These are phyloP conservation scores for Pseudochirops cupreus DNA, from an alignment of 2,797 vertebrate species.

Conservation along the genomic window DNA sequence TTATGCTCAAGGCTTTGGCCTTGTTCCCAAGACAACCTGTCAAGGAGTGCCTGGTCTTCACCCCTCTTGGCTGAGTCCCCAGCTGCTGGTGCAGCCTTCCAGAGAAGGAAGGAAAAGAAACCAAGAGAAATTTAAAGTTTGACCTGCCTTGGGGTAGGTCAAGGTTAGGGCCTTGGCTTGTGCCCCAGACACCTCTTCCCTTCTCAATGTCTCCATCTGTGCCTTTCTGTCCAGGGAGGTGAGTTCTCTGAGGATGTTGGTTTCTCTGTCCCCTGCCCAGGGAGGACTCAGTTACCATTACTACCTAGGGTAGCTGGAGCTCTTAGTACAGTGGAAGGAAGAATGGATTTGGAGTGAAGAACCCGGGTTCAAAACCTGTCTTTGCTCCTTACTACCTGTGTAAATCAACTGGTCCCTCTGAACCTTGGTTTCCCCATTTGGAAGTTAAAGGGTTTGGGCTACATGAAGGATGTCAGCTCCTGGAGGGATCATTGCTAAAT, in stretches of 20 bases:
- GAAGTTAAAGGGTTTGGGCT: background rate
- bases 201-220: background rate
- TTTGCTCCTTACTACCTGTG: background rate
- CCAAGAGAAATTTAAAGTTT: background rate
- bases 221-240: constrained; percentile 11
- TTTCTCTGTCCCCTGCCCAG: too few species aligned
- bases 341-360: background rate
- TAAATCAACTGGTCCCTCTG: background rate
- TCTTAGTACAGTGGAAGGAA: background rate
- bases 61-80: background rate
- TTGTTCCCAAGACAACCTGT: background rate
- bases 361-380: background rate
- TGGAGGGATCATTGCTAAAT: background rate
- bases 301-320: background rate
- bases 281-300: background rate
- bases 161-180: background rate
- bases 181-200: background rate
- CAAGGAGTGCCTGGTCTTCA: background rate
- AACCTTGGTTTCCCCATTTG: background rate
- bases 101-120: background rate
- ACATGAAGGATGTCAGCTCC: background rate
- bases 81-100: constrained; percentile 11
- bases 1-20: background rate
- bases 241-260: background rate
- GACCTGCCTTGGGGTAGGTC: background rate